Evolutionary conservation across 2,888 invertebrate species (phyloP).

Genomic region (Rhagonycha lutea): DNA sequence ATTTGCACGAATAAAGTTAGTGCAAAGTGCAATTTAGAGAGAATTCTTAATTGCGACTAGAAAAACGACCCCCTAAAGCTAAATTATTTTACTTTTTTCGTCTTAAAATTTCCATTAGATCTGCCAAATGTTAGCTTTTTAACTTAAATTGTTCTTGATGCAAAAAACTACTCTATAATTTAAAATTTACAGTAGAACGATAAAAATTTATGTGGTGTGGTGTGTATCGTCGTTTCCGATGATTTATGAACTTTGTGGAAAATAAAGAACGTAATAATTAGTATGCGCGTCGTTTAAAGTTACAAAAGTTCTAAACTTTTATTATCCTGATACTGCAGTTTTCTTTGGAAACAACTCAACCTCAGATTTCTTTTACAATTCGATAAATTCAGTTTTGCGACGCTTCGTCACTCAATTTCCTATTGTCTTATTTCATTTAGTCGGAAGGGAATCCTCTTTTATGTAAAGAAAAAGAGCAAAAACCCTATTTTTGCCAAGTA

Average conservation of each 20-base stretch:
- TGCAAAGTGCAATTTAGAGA: neutral
- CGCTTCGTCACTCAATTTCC: slow-evolving; percentile 12
- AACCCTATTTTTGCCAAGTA: neutral
- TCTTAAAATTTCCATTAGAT: neutral
- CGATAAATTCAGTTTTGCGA: slow-evolving; percentile 18
- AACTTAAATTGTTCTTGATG: neutral
- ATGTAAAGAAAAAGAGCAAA: slow-evolving; percentile 7
- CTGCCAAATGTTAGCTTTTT: neutral
- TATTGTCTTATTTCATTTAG: slow-evolving; percentile 19
- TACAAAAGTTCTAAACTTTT: neutral
- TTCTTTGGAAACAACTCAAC: slow-evolving; percentile 3
- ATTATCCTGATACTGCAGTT: slow-evolving; percentile 1
- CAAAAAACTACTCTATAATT: neutral
- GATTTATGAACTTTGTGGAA: neutral
- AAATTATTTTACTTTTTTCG: neutral
- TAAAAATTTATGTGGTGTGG: neutral
- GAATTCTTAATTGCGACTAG: neutral
- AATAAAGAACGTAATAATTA: neutral
- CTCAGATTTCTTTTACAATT: slow-evolving; percentile 12
- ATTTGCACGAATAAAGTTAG: neutral
- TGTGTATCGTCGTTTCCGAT: neutral
- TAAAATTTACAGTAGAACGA: neutral
- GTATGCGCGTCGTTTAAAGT: neutral
- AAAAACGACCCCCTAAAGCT: neutral
- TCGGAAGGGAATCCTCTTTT: slow-evolving; percentile 9